Evolutionary conservation across 2,113 vertebrate genomes (phyloP), one percentile per base, ranked within the genome.

Genomic region (Sinosuthora webbiana): DNA sequence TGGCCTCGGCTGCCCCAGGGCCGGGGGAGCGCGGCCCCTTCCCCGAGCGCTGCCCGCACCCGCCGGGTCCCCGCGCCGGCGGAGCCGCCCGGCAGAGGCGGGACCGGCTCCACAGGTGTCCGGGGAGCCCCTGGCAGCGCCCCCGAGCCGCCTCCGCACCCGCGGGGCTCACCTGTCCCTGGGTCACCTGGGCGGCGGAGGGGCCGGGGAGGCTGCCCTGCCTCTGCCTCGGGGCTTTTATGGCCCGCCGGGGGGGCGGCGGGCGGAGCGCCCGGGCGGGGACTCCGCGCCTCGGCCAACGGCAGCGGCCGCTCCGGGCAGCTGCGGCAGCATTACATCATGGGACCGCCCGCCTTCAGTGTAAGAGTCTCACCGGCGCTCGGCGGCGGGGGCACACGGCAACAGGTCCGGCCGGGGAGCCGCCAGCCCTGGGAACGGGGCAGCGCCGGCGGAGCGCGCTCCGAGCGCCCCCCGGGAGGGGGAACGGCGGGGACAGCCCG

Each of bases 301-400:
- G 92, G 79, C 67, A 6, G 85, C 86, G 86, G 86, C 86, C 10
- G 86, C 67, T 42, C 37, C 31, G 77, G 86, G 86, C 76, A 59
- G 76, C 67, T 63, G 86, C 86, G 76, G 85, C 86, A 81, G 76
- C 50, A 89, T 98, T 97, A 98, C 98, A 97, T 98, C 98, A 98
- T 98, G 97, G 98, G 80, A 88, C 84, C 60, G 97, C 83, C 94
- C 90, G 92, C 25, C 95, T 96, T 97, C 98, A 93, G 88, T 78
- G 86, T 95, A 93, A 97, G 57, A 97, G 98, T 84, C 97, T 96
- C 88, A 70, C n/a, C 91, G 67, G 75, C 33, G 49, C 16, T 11
- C 33, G 35, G 78, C 27, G 11, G 81, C 1, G 39, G 3, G 1
- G 55, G 42, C 81, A 15, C 81, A 21, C 5, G 55, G 96, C 96